These are phyloP conservation scores for Cryptocephalus primarius DNA, from an alignment of 2,888 invertebrate genomes.

Conservation along the genomic window DNA sequence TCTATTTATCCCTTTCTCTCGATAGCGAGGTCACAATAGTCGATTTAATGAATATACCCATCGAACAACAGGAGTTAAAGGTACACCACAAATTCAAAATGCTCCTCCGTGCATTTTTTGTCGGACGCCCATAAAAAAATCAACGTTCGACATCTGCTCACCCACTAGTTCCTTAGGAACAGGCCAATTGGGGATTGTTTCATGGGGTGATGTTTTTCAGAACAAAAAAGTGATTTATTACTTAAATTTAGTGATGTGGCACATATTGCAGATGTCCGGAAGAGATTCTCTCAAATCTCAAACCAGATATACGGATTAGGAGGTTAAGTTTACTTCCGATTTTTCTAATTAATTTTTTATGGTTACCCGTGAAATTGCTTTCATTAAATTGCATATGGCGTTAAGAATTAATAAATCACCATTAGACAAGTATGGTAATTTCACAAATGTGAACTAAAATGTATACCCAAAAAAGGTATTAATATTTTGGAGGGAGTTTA, in stretches of 20 bases:
- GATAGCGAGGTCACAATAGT: conserved; percentile 10
- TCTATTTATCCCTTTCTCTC: conserved; percentile 12
- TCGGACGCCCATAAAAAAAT: conserved; percentile 5
- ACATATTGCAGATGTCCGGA: conserved; percentile 22
- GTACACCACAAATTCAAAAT: conserved; percentile 10
- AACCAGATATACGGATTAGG: conserved; percentile 20
- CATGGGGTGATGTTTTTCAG: conserved; percentile 21
- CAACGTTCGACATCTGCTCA: conserved; percentile 19
- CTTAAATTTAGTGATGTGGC: conserved; percentile 15
- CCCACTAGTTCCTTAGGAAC: conserved; percentile 17
- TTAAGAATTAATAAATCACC: too few species aligned
- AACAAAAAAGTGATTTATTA: conserved; percentile 24
- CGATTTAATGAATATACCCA: conserved; percentile 15
- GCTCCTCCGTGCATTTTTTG: conserved; percentile 12
- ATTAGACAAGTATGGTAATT: too few species aligned
- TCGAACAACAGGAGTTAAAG: conserved; percentile 8
- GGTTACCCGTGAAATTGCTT: too few species aligned
- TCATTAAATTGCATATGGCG: too few species aligned
- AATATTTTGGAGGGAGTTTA: too few species aligned
- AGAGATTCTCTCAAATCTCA: conserved; percentile 19
- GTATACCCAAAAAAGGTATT: too few species aligned
- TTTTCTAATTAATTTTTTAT: too few species aligned
- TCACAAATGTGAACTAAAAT: too few species aligned
- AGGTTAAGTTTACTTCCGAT: conserved; percentile 16
- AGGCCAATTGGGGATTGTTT: conserved; percentile 25